Base-by-base conservation (phyloP, 2,797 vertebrate genomes). In the Aeoliscus strigatus region DNA sequence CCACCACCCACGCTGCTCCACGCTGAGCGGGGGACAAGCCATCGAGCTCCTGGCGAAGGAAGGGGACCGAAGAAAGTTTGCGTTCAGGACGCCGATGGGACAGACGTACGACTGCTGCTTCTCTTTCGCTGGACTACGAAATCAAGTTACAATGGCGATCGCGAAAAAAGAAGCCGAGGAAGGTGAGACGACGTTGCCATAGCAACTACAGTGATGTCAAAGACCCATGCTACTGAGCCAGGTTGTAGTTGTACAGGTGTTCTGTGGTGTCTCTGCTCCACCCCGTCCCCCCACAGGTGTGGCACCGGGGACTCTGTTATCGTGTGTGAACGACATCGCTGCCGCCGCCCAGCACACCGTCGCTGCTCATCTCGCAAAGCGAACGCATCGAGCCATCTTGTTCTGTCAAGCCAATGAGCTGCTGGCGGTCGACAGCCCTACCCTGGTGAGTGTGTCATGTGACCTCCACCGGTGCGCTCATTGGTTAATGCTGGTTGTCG, bases 91-190 rank as follows among this genome's bases (percentile, higher is more conserved):
- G 4, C 96, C 96, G 0, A 89, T 98, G 92, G 87, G 84, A 4
- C 84, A 53, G 0, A 75, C 67, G 0, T 70, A 51, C 1, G 91
- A 94, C 70, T 99, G 96, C 59, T 60, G 91, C 68, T 98, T 99
- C 58, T 99, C 96, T 14, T 99, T 99, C 13, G 57, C 92, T 12
- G 96, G 96, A 4, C 69, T 99, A 18, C 87, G 86, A 10, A 90
- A 60, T 39, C 44, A 90, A 27, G 53, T 87, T 31, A 70, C 81
- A 9, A 80, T 62, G 69, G 37, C 59, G 2, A 93, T 97, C 44
- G 16, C 0, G 14, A 82, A 83, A 59, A 84, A 91, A 70, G 95
- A 99, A 69, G 75, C 67, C 29, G 90, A 92, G 58, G 96, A 98
- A 92, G 94, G 96, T 97, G 77, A 8, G 45, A 31, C n/a, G 10